These are phyloP conservation scores for Anthonomus grandis DNA, from an alignment of 1,140 invertebrate species.

Conservation along the genomic window DNA sequence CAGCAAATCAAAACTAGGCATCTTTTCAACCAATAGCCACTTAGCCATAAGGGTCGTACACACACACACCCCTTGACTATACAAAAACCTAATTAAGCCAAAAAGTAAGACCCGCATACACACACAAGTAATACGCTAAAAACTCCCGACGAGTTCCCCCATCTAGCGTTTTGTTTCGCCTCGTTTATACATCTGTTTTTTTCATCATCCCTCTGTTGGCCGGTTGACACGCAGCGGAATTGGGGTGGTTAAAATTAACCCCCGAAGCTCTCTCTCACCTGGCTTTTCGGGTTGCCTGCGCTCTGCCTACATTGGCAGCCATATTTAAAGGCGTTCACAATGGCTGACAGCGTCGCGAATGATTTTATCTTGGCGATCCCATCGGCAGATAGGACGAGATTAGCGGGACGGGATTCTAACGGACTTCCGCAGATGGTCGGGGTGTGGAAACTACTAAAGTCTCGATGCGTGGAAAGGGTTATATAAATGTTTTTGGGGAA, in stretches of 20 bases:
- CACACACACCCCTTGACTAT: no score
- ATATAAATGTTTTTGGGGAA: no score
- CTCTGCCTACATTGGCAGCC: slow-evolving; percentile 28
- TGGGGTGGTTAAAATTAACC: slow-evolving; percentile 29
- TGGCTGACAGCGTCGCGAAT: slow-evolving; percentile 35
- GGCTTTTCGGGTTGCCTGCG: slow-evolving; percentile 12
- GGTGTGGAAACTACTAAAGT: slow-evolving; percentile 18
- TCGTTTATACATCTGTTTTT: slow-evolving; percentile 29
- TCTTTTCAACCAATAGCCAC: no score
- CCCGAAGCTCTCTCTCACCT: slow-evolving; percentile 33
- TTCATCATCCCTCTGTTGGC: slow-evolving; percentile 22
- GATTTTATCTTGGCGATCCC: slow-evolving; percentile 41
- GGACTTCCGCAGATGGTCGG: slow-evolving; percentile 44
- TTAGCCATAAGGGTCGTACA: no score
- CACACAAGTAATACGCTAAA: slow-evolving; percentile 16
- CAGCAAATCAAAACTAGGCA: no score
- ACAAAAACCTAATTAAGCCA: no score
- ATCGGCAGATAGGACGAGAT: slow-evolving; percentile 42
- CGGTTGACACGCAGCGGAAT: slow-evolving; percentile 24
- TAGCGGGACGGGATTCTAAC: slow-evolving; percentile 43
- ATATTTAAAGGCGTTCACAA: slow-evolving; percentile 40
- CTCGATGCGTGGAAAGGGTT: no score
- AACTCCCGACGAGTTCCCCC: slow-evolving; percentile 18
- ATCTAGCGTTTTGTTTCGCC: slow-evolving; percentile 25
- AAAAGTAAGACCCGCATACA: slow-evolving; percentile 20